Base-by-base conservation (phyloP, 2,113 vertebrate species). In the Hydrolagus affinis region DNA sequence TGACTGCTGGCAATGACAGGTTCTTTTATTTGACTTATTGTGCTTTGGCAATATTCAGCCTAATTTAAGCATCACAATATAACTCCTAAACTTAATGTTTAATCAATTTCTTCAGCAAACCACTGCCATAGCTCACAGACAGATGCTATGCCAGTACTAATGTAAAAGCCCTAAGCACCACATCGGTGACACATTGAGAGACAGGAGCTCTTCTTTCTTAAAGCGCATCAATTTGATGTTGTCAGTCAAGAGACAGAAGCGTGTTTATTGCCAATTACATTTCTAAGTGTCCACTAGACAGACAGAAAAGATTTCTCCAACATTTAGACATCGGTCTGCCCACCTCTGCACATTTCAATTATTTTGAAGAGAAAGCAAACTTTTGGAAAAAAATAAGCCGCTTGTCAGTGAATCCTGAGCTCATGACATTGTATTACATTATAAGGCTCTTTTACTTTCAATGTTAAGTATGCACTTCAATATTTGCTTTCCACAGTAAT, bases 231-330 rank as follows among this genome's bases (percentile, higher is more conserved):
- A 68, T 64, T 83, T 66, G 60, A 68, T 83, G 15, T 17, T 68
- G 78, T 83, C 25, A 21, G 25, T 64, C 32, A 11, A 28, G 62
- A 68, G 32, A 83, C 19, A 17, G 28, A 83, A 83, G 62, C 25
- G 32, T 28, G 62, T 66, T 28, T 28, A 83, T 83, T 66, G 60
- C 60, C 66, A 83, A 83, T 68, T 60, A 83, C 60, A 32, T 83
- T 83, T 83, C 32, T 0, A 17, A 32, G 60, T 66, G 60, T 60
- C 62, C 56, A 59, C 19, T 68, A 28, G 32, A 68, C 14, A 66
- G 28, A 14, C 19, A 21, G 12, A 32, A 83, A 56, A 30, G 28
- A 68, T 83, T 10, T 11, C 60, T 30, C 62, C 21, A 28, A 66
- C 14, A 83, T 32, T 44, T 83, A 19, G 23, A 32, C 11, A 12